Base-by-base conservation (phyloP, 2,113 vertebrate species). In the Thinocorus orbignyianus region DNA sequence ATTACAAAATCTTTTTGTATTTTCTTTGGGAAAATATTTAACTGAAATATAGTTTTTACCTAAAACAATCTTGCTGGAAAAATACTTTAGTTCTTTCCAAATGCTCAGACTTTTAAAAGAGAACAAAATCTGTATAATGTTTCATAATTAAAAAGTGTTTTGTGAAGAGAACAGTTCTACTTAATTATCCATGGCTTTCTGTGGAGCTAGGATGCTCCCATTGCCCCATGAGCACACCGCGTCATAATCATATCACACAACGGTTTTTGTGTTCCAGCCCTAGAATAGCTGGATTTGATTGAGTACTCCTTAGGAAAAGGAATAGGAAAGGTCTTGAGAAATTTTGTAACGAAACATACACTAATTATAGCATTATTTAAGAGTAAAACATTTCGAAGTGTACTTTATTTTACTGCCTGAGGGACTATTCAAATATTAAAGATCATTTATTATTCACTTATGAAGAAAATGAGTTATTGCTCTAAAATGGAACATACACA, bases 311-410 rank as follows among this genome's bases (percentile, higher is more conserved):
- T 33, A 52, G 39, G 20, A 64, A 96, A 48, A 90, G 18, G 52
- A 92, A 66, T 17, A 49, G n/a, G 16, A 83, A 84, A 57, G 52
- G 48, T 71, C 90, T 92, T 86, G 30, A 86, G 90, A 90, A 44
- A 54, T 51, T 81, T 77, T 52, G 24, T 60, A 68, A 92, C 72
- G 88, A 92, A 93, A 79, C 33, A 42, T 33, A 57, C 35, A 13
- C 48, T 91, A 86, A 91, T 92, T 81, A 71, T 42, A 82, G 48
- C 44, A 71, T 84, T 95, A 93, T 83, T 92, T 94, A 91, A 84
- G 46, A 82, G 31, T 73, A 58, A 81, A 88, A 71, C 1, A 2
- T 68, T 92, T 93, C 72, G 55, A 81, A 86, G 37, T 30, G 11
- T 81, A 54, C 54, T 76, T 84, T 85, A 49, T 86, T 81, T 90